These are phyloP conservation scores for Chorisops tibialis DNA, from an alignment of 2,888 invertebrate species.

Conservation along the genomic window DNA sequence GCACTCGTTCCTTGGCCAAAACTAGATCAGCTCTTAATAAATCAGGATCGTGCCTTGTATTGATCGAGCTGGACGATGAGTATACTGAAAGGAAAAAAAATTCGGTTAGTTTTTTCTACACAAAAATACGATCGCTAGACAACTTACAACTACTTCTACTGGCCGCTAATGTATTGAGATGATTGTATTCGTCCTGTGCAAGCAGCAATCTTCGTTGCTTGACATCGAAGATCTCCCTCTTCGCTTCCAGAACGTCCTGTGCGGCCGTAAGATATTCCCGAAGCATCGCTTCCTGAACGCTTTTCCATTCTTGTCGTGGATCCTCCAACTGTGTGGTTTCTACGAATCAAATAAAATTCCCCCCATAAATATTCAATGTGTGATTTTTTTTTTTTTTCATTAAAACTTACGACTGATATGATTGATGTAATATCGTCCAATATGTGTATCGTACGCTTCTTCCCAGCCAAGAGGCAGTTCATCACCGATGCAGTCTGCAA, in stretches of 20 bases:
- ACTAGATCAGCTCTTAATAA: constrained; percentile 87
- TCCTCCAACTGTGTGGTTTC: constrained; percentile 96
- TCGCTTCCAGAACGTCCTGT: constrained; percentile 93
- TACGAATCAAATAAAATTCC: constrained; percentile 49
- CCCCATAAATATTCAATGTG: not conserved
- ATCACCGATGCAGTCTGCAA: constrained; percentile 97
- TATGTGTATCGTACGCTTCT: constrained; percentile 88
- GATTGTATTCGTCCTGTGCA: constrained; percentile 94
- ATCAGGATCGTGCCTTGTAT: constrained; percentile 93
- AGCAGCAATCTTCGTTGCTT: constrained; percentile 90
- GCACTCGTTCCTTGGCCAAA: constrained; percentile 83
- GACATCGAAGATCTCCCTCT: constrained; percentile 93
- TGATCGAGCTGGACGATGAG: constrained; percentile 81
- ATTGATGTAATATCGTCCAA: constrained; percentile 95
- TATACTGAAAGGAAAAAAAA: constrained; percentile 62
- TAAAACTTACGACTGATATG: constrained; percentile 86
- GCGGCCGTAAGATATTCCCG: constrained; percentile 94
- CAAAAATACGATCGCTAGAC: not conserved
- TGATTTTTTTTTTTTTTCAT: not conserved
- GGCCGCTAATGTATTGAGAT: constrained; percentile 84
- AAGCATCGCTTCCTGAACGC: constrained; percentile 94
- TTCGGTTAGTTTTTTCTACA: not conserved
- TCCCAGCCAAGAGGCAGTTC: constrained; percentile 97
- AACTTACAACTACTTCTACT: constrained; percentile 89
- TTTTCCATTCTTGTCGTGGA: constrained; percentile 94